A percentile compares a stretch with the other conserved stretches of the same genome.
phyloP scores from a whole-genome alignment of 2,113 vertebrate genomes.

The Columbina picui region DNA sequence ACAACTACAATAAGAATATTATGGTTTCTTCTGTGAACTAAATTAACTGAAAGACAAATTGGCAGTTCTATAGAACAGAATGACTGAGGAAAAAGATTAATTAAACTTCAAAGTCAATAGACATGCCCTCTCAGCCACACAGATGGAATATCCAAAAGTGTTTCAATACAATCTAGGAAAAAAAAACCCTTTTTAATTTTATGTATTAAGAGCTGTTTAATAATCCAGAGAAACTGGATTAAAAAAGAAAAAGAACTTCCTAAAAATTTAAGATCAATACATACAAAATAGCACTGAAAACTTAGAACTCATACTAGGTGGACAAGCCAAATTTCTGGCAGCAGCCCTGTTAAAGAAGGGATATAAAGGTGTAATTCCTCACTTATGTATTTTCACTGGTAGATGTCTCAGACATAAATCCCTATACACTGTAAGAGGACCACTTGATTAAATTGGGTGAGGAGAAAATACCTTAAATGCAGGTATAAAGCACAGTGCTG shows the following conservation, averaged over 20 bases:
- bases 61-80: background rate
- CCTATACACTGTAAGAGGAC: background rate
- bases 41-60: slow-evolving; percentile 51
- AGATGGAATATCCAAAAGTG: background rate
- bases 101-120: slow-evolving; percentile 29
- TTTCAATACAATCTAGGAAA: background rate
- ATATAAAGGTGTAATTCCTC: background rate
- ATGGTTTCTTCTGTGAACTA: background rate
- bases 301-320: background rate
- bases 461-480: background rate
- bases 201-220: background rate
- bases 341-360: background rate
- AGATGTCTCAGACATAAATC: background rate
- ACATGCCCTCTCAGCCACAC: background rate
- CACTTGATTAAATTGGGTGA: background rate
- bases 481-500: background rate
- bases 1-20: background rate
- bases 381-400: background rate
- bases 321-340: background rate
- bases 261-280: background rate
- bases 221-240: background rate
- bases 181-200: background rate
- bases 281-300: background rate
- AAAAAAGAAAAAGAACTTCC: background rate
- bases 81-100: background rate